Evolutionary conservation across 1,140 invertebrate species (phyloP).

Genomic region (Mycetomoellerius zeteki): DNA sequence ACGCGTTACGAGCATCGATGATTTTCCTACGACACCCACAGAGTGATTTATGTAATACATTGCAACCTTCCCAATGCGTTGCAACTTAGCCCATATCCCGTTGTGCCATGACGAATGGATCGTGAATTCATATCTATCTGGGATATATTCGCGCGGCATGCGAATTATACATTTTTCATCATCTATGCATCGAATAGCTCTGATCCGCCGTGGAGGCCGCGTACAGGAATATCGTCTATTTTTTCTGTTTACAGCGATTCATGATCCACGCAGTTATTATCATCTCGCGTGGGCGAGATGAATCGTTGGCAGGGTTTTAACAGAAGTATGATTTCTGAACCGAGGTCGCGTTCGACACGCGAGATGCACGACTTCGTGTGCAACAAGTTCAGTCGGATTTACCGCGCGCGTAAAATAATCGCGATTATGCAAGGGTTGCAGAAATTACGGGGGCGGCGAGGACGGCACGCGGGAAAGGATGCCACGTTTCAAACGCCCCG

Average conservation of each 20-base stretch:
- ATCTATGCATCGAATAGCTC: neutral
- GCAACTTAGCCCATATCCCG: slow-evolving; percentile 11
- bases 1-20: neutral
- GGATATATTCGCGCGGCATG: slow-evolving; percentile 21
- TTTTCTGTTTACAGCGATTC: slow-evolving; percentile 1
- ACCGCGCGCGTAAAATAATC: slow-evolving; percentile 67
- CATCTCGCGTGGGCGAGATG: slow-evolving; percentile 40
- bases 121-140: slow-evolving; percentile 24
- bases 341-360: slow-evolving; percentile 37
- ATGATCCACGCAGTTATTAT: slow-evolving; percentile 20
- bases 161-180: slow-evolving; percentile 23
- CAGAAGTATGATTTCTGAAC: neutral
- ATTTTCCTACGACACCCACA: slow-evolving; percentile 30
- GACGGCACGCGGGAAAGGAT: slow-evolving; percentile 61
- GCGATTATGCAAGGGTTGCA: slow-evolving; percentile 65
- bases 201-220: neutral
- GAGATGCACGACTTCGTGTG: slow-evolving; percentile 30
- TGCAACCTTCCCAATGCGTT: slow-evolving; percentile 9
- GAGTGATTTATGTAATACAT: slow-evolving; percentile 23
- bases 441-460: slow-evolving; percentile 71
- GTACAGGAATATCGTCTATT: neutral
- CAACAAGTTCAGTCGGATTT: slow-evolving; percentile 55
- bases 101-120: slow-evolving; percentile 24
- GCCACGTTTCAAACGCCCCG: slow-evolving; percentile 60
- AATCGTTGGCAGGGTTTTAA: slow-evolving; percentile 13